phyloP scores from a whole-genome alignment of 2,113 vertebrate species.

The Neolamprologus sp. region DNA sequence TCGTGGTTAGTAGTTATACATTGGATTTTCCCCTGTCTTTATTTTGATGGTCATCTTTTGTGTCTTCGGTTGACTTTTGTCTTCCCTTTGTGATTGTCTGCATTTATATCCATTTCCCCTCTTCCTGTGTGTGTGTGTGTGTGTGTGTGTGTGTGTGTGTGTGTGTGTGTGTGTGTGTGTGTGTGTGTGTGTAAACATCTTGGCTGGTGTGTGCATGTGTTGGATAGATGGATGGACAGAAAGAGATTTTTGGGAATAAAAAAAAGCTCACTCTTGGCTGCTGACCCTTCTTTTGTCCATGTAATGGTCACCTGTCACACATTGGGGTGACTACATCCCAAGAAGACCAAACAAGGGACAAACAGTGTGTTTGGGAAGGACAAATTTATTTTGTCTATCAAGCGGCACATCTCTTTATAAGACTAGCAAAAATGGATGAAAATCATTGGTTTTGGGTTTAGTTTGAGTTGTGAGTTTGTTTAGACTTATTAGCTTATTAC shows the following conservation, averaged over 20 bases:
- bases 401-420: not conserved
- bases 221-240: constrained; percentile 53
- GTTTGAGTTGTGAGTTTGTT: not conserved
- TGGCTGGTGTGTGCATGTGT: not conserved
- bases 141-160: not conserved
- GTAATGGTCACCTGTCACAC: constrained; percentile 77
- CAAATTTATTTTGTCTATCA: not conserved
- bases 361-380: not conserved
- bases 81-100: rapidly evolving
- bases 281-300: constrained; percentile 78
- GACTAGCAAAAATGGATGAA: not conserved
- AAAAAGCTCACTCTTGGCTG: constrained; percentile 66
- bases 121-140: not conserved
- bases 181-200: not conserved
- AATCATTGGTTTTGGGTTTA: not conserved
- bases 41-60: not conserved
- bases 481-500: not conserved
- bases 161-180: not conserved
- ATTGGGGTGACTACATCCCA: not conserved
- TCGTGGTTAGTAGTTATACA: not conserved
- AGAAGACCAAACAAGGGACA: not conserved
- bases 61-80: not conserved
- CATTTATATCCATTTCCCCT: not conserved
- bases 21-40: not conserved
- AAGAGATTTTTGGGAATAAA: constrained; percentile 80